Base-by-base conservation (phyloP, 1,140 invertebrate species). In the Homalodisca vitripennis region DNA sequence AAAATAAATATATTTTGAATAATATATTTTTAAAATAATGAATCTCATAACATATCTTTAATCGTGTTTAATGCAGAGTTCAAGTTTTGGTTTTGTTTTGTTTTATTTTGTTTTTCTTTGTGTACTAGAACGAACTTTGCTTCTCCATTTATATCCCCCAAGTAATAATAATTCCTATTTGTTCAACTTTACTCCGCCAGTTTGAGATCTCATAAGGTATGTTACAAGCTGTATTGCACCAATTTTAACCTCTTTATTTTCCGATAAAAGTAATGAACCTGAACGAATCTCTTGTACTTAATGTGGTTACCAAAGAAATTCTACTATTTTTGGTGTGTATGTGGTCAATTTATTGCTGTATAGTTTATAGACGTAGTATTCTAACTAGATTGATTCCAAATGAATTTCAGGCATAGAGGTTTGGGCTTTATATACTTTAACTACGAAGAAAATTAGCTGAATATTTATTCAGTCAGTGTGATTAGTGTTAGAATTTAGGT, bases 301-400 rank as follows among this genome's bases (percentile, higher is more conserved):
- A 27, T 60, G 55, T 60, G 55, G n/a, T 27, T 60, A 30, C 55
- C 55, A 60, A 60, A 60, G 55, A 60, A 26, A 30, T 60, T 26
- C 34, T 6, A 60, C 24, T 60, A 60, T 30, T 27, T 60, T 60
- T 60, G n/a, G 27, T 60, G 55, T 60, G 27, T 60, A 6, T 60
- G 55, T 60, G 55, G 29, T 60, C 55, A 60, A 20, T 60, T 22
- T 60, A 22, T 12, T 60, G 12, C 12, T 24, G 26, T 22, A 22
- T 60, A 60, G 55, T 60, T 60, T 53, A 3, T 60, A 60, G 55
- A 27, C 10, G 55, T 60, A 60, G 55, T 22, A 3, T 60, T 60
- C 55, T 26, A 22, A 3, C 26, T 3, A 10, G n/a, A n/a, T 3
- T 3, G 22, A 60, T 26, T 60, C 14, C 27, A 13, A 60, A 24